Evolutionary conservation across 1,140 invertebrate genomes (phyloP).

Genomic region (Dendroctonus ponderosae): DNA sequence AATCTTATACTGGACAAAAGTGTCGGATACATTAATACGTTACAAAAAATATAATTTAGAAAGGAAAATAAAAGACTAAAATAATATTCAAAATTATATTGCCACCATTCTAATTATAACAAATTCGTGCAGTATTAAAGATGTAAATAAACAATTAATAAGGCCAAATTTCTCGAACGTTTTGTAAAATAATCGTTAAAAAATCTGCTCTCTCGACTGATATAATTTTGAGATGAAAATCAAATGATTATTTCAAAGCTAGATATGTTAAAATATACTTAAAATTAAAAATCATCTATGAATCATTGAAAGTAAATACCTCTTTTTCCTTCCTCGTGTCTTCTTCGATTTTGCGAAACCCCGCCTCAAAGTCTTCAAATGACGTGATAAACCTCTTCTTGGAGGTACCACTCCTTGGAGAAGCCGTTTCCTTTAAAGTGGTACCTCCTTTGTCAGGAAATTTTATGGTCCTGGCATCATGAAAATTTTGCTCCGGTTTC

Average conservation of each 20-base stretch:
- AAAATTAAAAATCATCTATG: not conserved
- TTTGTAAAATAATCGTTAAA: too few relatives aligned
- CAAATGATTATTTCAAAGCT: too few relatives aligned
- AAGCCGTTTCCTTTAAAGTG: constrained; percentile 38
- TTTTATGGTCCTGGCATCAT: constrained; percentile 44
- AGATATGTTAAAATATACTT: not conserved
- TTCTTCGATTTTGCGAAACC: constrained; percentile 15
- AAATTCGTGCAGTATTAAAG: too few relatives aligned
- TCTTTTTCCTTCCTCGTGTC: constrained; percentile 13
- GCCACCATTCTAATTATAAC: too few relatives aligned
- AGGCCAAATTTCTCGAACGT: too few relatives aligned
- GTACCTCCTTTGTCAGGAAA: constrained; percentile 45
- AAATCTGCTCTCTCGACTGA: not conserved
- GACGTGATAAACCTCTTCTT: constrained; percentile 49
- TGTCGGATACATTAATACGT: too few relatives aligned
- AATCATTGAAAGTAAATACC: not conserved
- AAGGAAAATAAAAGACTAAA: too few relatives aligned
- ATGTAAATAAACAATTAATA: too few relatives aligned
- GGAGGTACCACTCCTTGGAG: constrained; percentile 43
- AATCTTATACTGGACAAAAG: too few relatives aligned
- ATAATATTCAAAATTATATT: too few relatives aligned
- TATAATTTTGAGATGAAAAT: too few relatives aligned
- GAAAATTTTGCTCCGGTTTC: constrained; percentile 46
- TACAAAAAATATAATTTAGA: too few relatives aligned
- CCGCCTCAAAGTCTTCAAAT: constrained; percentile 45